phyloP scores from a whole-genome alignment of 2,113 vertebrate genomes.

The Lycocorax pyrrhopterus region DNA sequence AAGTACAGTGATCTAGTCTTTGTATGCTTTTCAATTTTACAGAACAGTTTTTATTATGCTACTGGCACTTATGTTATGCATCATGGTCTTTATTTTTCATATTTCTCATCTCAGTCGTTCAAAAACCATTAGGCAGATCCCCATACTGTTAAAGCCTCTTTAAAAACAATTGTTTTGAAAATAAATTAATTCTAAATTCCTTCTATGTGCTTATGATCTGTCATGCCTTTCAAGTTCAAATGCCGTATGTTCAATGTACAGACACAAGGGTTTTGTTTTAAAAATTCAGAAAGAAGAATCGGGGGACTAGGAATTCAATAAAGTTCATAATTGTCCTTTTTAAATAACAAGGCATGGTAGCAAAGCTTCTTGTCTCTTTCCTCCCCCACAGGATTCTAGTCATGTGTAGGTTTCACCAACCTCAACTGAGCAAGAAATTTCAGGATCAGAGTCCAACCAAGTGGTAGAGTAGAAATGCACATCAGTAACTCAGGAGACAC shows the following conservation, averaged over 20 bases:
- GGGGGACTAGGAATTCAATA: background rate
- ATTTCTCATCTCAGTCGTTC: background rate
- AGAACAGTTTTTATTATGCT: background rate
- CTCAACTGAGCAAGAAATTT: background rate
- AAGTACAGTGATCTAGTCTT: background rate
- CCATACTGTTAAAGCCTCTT: background rate
- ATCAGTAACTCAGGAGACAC: background rate
- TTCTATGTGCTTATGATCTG: background rate
- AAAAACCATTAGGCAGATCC: background rate
- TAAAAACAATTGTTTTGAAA: slow-evolving; percentile 31
- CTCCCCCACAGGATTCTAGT: background rate
- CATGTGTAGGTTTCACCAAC: background rate
- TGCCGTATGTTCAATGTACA: background rate
- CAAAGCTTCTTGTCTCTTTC: background rate
- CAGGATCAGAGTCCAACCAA: background rate
- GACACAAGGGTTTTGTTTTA: background rate
- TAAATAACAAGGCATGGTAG: background rate
- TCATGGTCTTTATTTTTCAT: background rate
- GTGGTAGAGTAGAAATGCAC: background rate
- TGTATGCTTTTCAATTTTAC: background rate
- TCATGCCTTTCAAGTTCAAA: background rate
- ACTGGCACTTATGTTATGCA: background rate
- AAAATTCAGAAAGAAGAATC: background rate
- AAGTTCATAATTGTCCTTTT: background rate
- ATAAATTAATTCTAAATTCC: background rate